These are phyloP conservation scores for Eulacestoma nigropectus DNA, from an alignment of 2,113 vertebrate genomes.

Conservation along the genomic window DNA sequence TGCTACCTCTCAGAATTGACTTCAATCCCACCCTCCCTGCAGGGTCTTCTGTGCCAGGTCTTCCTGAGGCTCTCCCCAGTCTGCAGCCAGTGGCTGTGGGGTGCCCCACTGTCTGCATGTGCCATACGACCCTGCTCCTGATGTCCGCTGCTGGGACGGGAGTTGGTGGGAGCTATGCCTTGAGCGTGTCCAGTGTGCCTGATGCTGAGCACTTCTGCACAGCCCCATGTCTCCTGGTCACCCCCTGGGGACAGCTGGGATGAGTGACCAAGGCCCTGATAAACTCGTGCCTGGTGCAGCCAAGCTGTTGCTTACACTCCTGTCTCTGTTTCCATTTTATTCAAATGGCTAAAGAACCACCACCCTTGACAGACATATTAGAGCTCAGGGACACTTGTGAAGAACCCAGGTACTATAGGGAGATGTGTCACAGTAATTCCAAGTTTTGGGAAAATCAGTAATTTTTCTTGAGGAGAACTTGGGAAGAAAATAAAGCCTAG, in stretches of 20 bases:
- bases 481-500: neutral
- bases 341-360: neutral
- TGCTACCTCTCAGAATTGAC: neutral
- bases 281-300: neutral
- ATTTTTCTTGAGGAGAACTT: neutral
- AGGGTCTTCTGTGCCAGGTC: neutral
- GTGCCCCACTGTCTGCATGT: neutral
- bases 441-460: neutral
- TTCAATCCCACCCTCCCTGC: neutral
- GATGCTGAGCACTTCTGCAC: neutral
- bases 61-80: neutral
- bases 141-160: accelerated
- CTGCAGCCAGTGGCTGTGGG: neutral
- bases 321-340: neutral
- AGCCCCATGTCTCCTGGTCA: neutral
- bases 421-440: neutral
- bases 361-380: neutral
- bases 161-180: neutral
- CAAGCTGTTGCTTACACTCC: neutral
- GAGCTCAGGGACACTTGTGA: neutral
- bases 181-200: accelerated
- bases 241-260: neutral
- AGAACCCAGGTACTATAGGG: neutral
- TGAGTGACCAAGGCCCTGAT: neutral
- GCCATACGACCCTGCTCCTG: neutral